Percentiles rank a stretch among this genome's conserved stretches.
Evolutionary conservation across 1,140 invertebrate species (phyloP).

Genomic region (Aplysia californica): DNA sequence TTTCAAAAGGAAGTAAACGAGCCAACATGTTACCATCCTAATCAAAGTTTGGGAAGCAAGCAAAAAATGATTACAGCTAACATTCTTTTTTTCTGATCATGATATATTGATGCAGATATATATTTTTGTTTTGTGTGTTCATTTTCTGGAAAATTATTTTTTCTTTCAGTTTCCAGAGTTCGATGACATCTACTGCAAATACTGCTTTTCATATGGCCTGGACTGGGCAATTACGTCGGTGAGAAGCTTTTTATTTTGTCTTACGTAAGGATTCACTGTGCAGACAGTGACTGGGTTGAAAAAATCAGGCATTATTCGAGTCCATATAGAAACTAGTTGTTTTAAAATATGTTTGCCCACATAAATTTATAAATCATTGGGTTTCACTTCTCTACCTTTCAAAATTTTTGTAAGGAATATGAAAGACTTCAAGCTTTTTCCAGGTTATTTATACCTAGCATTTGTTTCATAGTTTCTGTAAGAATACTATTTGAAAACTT

Average conservation of each 20-base stretch:
- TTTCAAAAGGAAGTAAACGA: too few relatives aligned
- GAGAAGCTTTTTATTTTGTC: conserved; percentile 57
- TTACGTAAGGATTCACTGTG: background rate
- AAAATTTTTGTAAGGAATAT: too few relatives aligned
- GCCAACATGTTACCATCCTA: too few relatives aligned
- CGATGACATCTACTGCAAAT: conserved; percentile 81
- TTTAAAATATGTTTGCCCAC: too few relatives aligned
- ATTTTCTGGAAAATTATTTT: conserved; percentile 73
- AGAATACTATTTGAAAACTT: too few relatives aligned
- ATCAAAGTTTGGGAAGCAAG: too few relatives aligned
- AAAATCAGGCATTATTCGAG: background rate
- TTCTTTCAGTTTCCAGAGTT: conserved; percentile 74
- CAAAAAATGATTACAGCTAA: background rate
- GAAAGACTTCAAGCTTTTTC: too few relatives aligned
- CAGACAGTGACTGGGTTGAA: too few relatives aligned
- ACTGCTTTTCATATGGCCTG: conserved; percentile 77
- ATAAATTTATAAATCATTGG: too few relatives aligned
- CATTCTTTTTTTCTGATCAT: background rate
- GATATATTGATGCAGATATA: background rate
- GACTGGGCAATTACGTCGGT: conserved; percentile 81
- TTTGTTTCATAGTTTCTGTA: too few relatives aligned
- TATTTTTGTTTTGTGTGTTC: conserved; percentile 37
- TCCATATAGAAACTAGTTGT: background rate
- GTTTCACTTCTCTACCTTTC: too few relatives aligned
- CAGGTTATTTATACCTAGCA: too few relatives aligned